Base-by-base conservation (phyloP, 2,113 vertebrate genomes). In the Lasiurus borealis region DNA sequence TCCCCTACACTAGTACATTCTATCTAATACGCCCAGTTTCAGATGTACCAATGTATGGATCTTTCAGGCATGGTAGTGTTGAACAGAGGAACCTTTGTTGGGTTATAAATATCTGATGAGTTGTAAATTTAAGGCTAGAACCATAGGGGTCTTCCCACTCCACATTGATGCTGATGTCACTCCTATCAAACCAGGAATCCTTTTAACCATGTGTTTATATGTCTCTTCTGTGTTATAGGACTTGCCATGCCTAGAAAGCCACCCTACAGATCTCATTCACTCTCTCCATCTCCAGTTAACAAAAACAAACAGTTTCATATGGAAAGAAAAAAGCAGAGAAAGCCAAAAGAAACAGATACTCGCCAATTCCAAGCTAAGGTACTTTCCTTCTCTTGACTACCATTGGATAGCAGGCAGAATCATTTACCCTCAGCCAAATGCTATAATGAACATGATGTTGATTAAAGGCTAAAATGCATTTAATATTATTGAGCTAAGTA, bases 231-330 rank as follows among this genome's bases (percentile, higher is more conserved):
- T 92, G 14, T 88, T 92, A 4, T 36, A 98, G 97, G 91, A 78
- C 69, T 91, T 82, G 11, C 29, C 50, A 8, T 2, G 21, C 76
- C 15, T n/a, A 95, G 93, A 81, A 97, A 95, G 93, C 71, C 82
- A 48, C 95, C 97, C 19, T 83, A 80, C 80, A 98, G 98, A 80
- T 98, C 98, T 13, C 97, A 97, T 57, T 99, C 99, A 2, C 98
- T 99, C 16, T 99, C 99, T 21, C 98, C 99, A 25, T 98, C 98
- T 27, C 93, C 97, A 27, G 46, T 90, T 19, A 89, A 73, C 31
- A 98, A 95, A 36, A 96, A 95, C 3, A 84, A 48, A 84, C 97
- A 80, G 90, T 90, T 93, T 8, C 97, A 98, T 0, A 80, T 62
- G 27, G 93, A 97, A 57, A 97, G 92, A 97, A 95, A 93, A 85